phyloP scores from a whole-genome alignment of 2,888 invertebrate genomes.

The Watsonalla binaria region DNA sequence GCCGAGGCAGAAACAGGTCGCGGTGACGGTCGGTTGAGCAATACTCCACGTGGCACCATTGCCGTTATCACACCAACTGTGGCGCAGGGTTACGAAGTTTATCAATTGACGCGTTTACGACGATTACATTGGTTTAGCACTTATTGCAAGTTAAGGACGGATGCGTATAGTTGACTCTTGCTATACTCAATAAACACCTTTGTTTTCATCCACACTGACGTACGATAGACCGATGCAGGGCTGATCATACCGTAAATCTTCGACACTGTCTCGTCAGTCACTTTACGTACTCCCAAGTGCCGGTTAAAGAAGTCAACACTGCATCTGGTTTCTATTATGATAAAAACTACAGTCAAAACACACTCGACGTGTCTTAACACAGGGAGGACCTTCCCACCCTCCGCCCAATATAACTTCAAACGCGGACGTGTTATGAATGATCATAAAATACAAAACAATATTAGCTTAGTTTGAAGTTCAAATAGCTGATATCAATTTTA shows the following conservation, averaged over 20 bases:
- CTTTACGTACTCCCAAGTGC: too few relatives aligned
- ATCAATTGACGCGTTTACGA: not conserved
- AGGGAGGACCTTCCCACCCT: conserved; percentile 2
- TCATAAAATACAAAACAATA: not conserved
- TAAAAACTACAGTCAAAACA: too few relatives aligned
- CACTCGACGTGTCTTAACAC: too few relatives aligned
- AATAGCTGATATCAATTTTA: not conserved
- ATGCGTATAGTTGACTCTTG: too few relatives aligned
- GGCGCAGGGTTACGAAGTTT: not conserved
- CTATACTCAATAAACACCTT: too few relatives aligned
- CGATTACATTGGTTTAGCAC: too few relatives aligned
- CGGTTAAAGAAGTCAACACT: too few relatives aligned
- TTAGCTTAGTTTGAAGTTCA: not conserved
- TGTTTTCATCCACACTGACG: too few relatives aligned
- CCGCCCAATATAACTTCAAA: conserved; percentile 4
- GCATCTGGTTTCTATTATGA: not conserved
- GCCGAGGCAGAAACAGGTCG: not conserved
- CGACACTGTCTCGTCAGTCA: too few relatives aligned
- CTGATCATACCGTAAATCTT: too few relatives aligned
- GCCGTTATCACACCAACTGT: not conserved
- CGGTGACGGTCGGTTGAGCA: not conserved
- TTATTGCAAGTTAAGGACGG: not conserved
- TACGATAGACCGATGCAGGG: too few relatives aligned
- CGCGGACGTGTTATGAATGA: conserved; percentile 1
- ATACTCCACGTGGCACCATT: not conserved